These are phyloP conservation scores for Copsychus sechellarum DNA, from an alignment of 2,113 vertebrate genomes.

Conservation along the genomic window DNA sequence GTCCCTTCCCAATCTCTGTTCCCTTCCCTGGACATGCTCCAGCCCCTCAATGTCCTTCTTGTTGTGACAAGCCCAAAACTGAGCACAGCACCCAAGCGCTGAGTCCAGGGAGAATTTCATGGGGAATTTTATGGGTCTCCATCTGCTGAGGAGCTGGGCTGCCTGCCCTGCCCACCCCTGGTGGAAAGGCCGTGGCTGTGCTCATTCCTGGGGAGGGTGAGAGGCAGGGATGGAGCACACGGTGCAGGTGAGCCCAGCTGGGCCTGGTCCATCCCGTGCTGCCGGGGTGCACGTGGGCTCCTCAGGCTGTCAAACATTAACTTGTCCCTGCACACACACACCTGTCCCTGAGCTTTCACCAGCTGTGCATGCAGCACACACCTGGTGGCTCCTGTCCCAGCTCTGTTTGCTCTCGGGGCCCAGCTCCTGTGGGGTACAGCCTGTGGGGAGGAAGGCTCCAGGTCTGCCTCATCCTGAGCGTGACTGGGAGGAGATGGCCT, in stretches of 20 bases:
- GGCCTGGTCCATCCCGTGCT: rapidly evolving
- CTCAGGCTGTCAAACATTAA: background rate
- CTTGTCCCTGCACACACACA: background rate
- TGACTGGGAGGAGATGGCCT: background rate
- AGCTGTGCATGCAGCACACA: rapidly evolving
- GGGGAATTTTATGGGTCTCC: background rate
- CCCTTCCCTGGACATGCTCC: rapidly evolving
- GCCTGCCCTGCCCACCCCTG: background rate
- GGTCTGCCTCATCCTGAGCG: background rate
- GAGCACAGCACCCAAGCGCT: rapidly evolving
- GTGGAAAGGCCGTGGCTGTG: background rate
- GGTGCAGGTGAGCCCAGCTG: background rate
- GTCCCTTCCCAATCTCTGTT: background rate
- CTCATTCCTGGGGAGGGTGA: rapidly evolving
- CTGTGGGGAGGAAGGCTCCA: rapidly evolving
- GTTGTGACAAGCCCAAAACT: background rate
- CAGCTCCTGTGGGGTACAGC: background rate
- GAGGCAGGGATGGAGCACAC: rapidly evolving
- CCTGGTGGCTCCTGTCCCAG: no score
- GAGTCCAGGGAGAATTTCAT: background rate
- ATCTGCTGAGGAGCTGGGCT: background rate
- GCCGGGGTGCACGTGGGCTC: rapidly evolving
- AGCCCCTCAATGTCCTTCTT: rapidly evolving
- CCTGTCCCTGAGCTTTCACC: background rate
- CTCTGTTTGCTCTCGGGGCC: background rate